Conservation (phyloP, 2,113 vertebrate species). For the Pagrus major region DNA sequence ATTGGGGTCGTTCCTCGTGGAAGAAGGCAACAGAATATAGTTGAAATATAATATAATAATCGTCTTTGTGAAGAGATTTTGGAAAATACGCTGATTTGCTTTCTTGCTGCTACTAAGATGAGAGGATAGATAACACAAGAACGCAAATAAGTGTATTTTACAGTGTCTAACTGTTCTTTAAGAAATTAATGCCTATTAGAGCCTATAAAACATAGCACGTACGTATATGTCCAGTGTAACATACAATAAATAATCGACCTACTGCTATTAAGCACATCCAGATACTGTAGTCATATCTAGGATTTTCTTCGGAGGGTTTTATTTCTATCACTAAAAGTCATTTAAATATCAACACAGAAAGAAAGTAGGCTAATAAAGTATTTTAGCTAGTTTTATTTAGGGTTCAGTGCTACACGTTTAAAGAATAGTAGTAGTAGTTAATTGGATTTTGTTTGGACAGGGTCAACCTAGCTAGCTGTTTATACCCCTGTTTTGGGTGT, state of each 20-base stretch:
- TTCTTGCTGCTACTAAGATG: too few species aligned
- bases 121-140: neutral
- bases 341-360: neutral
- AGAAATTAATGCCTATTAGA: neutral
- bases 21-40: neutral
- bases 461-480: neutral
- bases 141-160: neutral
- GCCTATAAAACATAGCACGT: neutral
- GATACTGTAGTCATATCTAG: too few species aligned
- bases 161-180: neutral
- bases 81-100: too few species aligned
- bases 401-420: neutral
- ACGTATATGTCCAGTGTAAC: conserved; percentile 2
- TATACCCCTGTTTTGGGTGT: too few species aligned
- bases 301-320: too few species aligned
- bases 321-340: too few species aligned
- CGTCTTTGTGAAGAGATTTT: neutral
- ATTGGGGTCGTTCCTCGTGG: too few species aligned
- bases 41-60: too few species aligned
- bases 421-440: neutral
- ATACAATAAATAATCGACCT: neutral
- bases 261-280: neutral
- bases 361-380: neutral
- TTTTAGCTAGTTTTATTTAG: neutral
- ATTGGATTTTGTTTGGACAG: neutral